Percentiles rank a stretch among this genome's conserved stretches.
Evolutionary conservation across 2,888 invertebrate genomes (phyloP).

Genomic region (Cheilosia scutellata): DNA sequence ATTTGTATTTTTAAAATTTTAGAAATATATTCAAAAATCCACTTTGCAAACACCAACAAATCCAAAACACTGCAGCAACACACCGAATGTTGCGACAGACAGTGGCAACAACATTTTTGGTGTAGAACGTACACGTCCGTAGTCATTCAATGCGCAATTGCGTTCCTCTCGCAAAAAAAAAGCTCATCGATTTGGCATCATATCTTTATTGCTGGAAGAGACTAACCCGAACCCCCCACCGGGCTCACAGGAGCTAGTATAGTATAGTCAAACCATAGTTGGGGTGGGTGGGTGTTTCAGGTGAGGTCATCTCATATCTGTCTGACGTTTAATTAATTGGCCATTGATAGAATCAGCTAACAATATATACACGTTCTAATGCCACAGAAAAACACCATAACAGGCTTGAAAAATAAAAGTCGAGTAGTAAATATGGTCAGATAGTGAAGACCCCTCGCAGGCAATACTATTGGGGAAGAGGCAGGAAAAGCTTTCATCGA

Average conservation of each 20-base stretch:
- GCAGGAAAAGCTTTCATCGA: constrained; percentile 22
- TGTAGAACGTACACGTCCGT: constrained; percentile 38
- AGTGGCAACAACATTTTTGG: constrained; percentile 62
- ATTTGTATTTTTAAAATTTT: not conserved
- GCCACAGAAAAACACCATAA: constrained; percentile 9
- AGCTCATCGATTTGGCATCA: constrained; percentile 75
- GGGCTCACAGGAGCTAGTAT: not conserved
- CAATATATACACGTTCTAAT: constrained; percentile 34
- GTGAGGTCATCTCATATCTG: constrained; percentile 61
- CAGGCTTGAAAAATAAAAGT: constrained; percentile 18
- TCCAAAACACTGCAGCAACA: constrained; percentile 71
- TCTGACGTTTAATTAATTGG: constrained; percentile 53
- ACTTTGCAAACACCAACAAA: constrained; percentile 29
- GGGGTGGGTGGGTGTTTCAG: constrained; percentile 15
- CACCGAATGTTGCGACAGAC: constrained; percentile 70
- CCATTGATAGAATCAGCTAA: constrained; percentile 54
- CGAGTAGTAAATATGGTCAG: constrained; percentile 2
- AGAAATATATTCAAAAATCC: not conserved
- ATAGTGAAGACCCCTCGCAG: not conserved
- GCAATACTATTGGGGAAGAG: not conserved
- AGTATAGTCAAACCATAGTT: not conserved
- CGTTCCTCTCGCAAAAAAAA: constrained; percentile 68
- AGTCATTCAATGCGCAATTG: constrained; percentile 71
- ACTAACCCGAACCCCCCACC: not conserved
- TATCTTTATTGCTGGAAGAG: constrained; percentile 39